phyloP scores from a whole-genome alignment of 2,888 invertebrate genomes.

The Cepaea hortensis region DNA sequence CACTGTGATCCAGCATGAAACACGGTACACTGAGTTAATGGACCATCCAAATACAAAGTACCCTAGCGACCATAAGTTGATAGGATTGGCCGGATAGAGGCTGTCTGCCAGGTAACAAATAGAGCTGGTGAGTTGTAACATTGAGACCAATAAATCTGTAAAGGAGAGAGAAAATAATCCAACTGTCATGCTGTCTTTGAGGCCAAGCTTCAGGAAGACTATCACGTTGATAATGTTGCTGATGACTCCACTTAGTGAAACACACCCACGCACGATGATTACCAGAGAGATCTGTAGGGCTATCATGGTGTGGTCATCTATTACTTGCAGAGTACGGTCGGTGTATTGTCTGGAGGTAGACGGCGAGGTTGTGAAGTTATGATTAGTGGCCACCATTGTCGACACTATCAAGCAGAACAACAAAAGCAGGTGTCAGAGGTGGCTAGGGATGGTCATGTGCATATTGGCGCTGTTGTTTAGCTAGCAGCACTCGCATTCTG shows the following conservation, averaged over 20 bases:
- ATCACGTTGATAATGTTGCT: conserved; percentile 27
- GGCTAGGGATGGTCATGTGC: too few species aligned
- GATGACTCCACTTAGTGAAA: conserved; percentile 1
- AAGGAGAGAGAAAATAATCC: background rate
- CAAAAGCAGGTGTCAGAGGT: too few species aligned
- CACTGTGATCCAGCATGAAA: conserved; percentile 29
- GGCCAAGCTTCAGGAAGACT: conserved; percentile 4
- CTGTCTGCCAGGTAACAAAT: background rate
- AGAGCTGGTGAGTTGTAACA: background rate
- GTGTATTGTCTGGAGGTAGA: too few species aligned
- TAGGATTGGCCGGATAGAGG: background rate
- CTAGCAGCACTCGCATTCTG: too few species aligned
- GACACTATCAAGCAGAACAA: too few species aligned
- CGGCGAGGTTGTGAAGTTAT: too few species aligned
- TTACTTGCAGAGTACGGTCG: background rate
- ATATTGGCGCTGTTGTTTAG: too few species aligned
- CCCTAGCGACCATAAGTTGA: background rate
- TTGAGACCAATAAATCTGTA: background rate
- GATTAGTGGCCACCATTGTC: too few species aligned
- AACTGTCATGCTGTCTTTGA: conserved; percentile 2
- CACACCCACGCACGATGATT: background rate
- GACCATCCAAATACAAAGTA: background rate
- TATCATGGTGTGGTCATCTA: background rate
- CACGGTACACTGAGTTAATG: background rate
- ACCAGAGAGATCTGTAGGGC: background rate